Percentiles rank a stretch among this genome's conserved stretches.
phyloP scores from a whole-genome alignment of 2,888 invertebrate species.

The Stomorhina lunata region DNA sequence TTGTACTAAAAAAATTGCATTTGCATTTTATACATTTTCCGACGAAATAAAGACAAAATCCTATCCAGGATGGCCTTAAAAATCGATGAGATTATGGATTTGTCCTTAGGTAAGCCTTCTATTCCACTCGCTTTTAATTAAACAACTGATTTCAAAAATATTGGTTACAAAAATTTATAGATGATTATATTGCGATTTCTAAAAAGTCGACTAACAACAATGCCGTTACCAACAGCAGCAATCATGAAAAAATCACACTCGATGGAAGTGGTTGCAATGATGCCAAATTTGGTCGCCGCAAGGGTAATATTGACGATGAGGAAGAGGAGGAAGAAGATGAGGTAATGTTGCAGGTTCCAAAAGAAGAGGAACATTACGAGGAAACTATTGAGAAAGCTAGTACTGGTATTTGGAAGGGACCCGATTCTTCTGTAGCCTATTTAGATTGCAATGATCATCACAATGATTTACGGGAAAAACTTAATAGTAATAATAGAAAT shows the following conservation, averaged over 20 bases:
- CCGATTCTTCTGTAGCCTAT: constrained; percentile 63
- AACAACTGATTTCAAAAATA: background rate
- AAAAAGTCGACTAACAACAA: constrained; percentile 21
- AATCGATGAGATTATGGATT: constrained; percentile 63
- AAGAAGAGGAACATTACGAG: constrained; percentile 1
- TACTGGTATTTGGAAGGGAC: constrained; percentile 64
- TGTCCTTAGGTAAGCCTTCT: constrained; percentile 65
- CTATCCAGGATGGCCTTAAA: constrained; percentile 58
- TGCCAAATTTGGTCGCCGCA: constrained; percentile 61
- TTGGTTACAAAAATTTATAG: constrained; percentile 16
- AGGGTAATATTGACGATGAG: constrained; percentile 48
- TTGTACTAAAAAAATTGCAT: background rate
- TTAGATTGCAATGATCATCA: constrained; percentile 31
- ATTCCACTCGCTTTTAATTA: background rate
- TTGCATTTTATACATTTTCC: background rate
- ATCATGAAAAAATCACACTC: background rate
- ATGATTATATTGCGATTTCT: constrained; percentile 61
- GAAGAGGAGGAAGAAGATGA: constrained; percentile 59
- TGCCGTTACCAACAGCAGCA: background rate
- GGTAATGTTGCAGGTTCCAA: background rate
- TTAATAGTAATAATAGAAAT: constrained; percentile 42
- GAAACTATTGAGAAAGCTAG: background rate
- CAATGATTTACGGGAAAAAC: constrained; percentile 64
- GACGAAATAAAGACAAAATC: constrained; percentile 31
- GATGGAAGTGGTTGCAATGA: constrained; percentile 5